Conservation (phyloP, 35 echinoderm and acorn worm species). For the Hemicentrotus pulcherrimus region DNA sequence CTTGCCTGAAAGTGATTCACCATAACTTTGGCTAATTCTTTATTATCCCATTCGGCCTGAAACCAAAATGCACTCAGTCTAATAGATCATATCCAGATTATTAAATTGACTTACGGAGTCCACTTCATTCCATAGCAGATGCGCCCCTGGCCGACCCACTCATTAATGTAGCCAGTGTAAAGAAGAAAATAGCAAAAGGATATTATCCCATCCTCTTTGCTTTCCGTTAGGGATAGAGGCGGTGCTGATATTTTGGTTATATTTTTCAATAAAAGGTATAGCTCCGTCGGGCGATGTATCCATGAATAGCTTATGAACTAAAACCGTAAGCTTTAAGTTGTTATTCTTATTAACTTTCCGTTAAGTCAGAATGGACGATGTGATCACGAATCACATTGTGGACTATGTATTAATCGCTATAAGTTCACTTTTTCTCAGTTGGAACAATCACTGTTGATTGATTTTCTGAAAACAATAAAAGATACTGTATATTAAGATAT, state of each 20-base stretch:
- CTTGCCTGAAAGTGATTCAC: background rate
- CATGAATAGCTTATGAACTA: no score
- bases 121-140: background rate
- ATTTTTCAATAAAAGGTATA: no score
- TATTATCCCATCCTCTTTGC: background rate
- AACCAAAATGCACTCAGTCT: conserved; percentile 5
- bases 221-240: background rate
- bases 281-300: background rate
- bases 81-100: background rate
- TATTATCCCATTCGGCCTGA: background rate
- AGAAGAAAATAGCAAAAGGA: background rate
- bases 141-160: background rate
- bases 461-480: no score
- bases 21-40: background rate
- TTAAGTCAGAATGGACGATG: no score
- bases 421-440: no score
- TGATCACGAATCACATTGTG: no score
- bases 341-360: no score
- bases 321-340: no score
- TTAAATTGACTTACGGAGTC: background rate
- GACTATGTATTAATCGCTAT: no score
- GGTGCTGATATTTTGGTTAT: background rate
- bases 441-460: no score
- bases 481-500: no score
- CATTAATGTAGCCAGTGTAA: background rate